Base-by-base conservation (phyloP, 2,888 invertebrate genomes). In the Sphecodes monilicornis region DNA sequence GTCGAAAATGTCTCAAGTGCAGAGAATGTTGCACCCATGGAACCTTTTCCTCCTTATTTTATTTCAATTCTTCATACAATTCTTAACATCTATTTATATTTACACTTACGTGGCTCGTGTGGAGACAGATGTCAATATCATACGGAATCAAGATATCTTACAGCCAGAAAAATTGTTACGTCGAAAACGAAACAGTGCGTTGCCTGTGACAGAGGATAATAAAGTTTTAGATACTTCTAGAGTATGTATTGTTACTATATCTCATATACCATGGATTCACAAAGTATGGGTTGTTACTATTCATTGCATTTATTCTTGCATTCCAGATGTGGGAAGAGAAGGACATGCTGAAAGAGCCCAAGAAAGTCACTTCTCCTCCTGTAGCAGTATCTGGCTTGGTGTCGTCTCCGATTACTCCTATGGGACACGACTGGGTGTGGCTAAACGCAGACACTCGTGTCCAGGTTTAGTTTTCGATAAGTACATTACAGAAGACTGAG, bases 401-500 rank as follows among this genome's bases (percentile, higher is more conserved):
- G 88, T 96, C 96, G 0, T 95, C 96, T 79, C 95, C 96, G 85
- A 95, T 96, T 90, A 96, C 97, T 0, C 96, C 97, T 0, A 97
- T 97, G 1, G 97, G 97, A 0, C 97, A 97, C 2, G 97, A 97
- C 39, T 98, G 98, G 98, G 97, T 98, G 88, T 98, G 98, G 97
- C 95, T 98, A 88, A 98, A 98, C 78, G 97, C 98, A 86, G 98
- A 98, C 92, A 98, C 98, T 54, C 96, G 98, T 90, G 98, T 98
- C 90, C 98, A 98, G 92, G 98, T 98, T 26, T 69, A 29, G 69
- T 41, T 73, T 13, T 79, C 26, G 43, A 66, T 66, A 71, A 46
- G 5, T 13, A 29, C 1, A 39, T 43, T 39, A 6, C 39, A 39
- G 4, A n/a, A n/a, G 13, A 13, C 39, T 13, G 0, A n/a, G n/a